Evolutionary conservation across 2,888 invertebrate genomes (phyloP).

Genomic region (Lottia scabra): DNA sequence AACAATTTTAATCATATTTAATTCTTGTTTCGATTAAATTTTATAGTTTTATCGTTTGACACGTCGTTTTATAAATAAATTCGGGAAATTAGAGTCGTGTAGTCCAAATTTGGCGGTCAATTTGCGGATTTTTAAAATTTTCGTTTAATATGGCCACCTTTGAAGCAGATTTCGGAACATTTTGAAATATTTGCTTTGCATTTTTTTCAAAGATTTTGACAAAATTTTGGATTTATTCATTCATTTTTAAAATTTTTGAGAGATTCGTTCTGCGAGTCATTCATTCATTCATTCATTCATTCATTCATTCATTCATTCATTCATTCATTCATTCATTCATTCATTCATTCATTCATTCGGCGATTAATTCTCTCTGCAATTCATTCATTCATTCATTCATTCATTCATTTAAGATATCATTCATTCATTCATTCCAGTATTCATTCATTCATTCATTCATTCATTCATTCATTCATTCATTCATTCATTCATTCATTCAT

Average conservation of each 20-base stretch:
- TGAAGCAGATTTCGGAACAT: too few relatives aligned
- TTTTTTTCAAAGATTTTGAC: too few relatives aligned
- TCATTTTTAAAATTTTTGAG: background rate
- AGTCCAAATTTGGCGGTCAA: too few relatives aligned
- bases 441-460: background rate
- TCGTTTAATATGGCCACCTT: too few relatives aligned
- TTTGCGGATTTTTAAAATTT: too few relatives aligned
- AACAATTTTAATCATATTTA: too few relatives aligned
- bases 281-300: constrained; percentile 5
- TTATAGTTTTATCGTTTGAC: too few relatives aligned
- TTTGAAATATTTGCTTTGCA: too few relatives aligned
- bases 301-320: background rate
- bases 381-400: background rate
- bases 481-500: background rate
- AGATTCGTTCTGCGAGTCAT: background rate
- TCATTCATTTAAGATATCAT: background rate
- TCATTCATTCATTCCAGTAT: too few relatives aligned
- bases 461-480: constrained; percentile 9
- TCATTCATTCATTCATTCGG: constrained; percentile 7
- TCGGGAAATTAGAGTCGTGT: too few relatives aligned
- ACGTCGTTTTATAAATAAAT: too few relatives aligned
- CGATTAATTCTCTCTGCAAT: background rate
- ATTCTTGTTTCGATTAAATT: too few relatives aligned
- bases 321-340: background rate
- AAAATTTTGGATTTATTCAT: background rate